Base-by-base conservation (phyloP, 2,797 vertebrate species). In the Myripristis jacobus region DNA sequence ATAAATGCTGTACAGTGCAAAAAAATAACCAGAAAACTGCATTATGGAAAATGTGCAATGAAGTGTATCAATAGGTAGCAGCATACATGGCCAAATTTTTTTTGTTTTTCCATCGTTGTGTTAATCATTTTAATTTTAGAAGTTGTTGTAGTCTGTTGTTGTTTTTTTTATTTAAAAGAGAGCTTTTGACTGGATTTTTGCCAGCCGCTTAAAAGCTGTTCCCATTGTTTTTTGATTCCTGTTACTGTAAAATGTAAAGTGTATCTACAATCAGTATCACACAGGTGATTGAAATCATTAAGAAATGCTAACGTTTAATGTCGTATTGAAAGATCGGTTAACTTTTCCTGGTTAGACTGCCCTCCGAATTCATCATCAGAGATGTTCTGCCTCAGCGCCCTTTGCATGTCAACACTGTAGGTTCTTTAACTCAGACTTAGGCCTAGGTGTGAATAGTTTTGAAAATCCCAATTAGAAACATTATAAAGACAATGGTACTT, bases 1-100 rank as follows among this genome's bases (percentile, higher is more conserved):
- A 16, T 65, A 74, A 56, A 76, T 59, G 3, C 41, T 89, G 65
- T 88, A 72, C 46, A 80, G 51, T 70, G 73, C 48, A 85, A 58
- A 70, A 72, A 66, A 21, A 79, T 82, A 61, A 75, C 50, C 44
- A 77, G 31, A 81, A 70, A 70, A 31, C 22, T 63, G 41, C 75
- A 65, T 52, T 48, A 77, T 64, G 51, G 9, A 69, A 75, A 58
- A 47, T 6, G 3, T 81, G 75, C 65, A 65, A 43, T 43, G 41
- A 43, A 18, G 16, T 16, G 38, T 43, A 16, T 43, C 13, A 43
- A 15, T 43, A 16, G 41, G 16, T 43, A 43, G 41, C 41, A 43
- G 41, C 15, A 43, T 43, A 43, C 3, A 15, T 43, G 41, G 15
- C 25, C 18, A 31, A 31, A 7, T 6, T 24, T 50, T 51, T 6